These are phyloP conservation scores for Acanthosepion esculentum DNA, from an alignment of 2,888 invertebrate genomes.

Conservation along the genomic window DNA sequence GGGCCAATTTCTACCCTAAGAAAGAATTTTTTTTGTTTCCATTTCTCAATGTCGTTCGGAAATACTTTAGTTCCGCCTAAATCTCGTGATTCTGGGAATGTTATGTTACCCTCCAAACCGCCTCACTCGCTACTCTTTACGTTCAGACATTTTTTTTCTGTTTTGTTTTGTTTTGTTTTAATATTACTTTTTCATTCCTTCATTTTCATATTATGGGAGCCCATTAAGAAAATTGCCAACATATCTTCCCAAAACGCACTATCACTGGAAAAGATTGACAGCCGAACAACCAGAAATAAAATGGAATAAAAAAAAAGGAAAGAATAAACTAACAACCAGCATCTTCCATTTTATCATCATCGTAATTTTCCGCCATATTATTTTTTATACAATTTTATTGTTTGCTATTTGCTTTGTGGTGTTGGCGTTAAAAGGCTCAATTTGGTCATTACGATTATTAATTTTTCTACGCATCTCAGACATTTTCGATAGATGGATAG, in stretches of 20 bases:
- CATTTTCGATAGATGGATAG: not conserved
- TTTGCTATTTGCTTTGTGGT: not conserved
- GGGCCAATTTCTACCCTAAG: not conserved
- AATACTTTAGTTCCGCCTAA: not conserved
- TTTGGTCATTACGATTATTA: not conserved
- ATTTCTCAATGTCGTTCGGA: not conserved
- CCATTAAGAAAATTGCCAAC: constrained; percentile 20
- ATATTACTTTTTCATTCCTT: not conserved
- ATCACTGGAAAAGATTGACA: not conserved
- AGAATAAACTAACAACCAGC: not conserved
- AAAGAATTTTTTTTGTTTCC: not conserved
- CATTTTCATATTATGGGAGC: constrained; percentile 33
- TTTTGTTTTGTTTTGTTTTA: not conserved
- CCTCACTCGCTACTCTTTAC: not conserved
- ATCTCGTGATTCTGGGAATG: not conserved
- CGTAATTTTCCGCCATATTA: not conserved
- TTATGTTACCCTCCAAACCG: not conserved
- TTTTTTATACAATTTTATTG: not conserved
- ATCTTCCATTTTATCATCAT: not conserved
- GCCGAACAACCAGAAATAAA: not conserved
- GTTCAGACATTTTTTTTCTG: too few species aligned
- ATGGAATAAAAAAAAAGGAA: not conserved
- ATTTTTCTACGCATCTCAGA: not conserved
- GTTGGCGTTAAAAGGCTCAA: constrained; percentile 2
- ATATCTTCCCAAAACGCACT: not conserved